These are phyloP conservation scores for Melanophora roralis DNA, from an alignment of 2,888 invertebrate genomes.

Conservation along the genomic window DNA sequence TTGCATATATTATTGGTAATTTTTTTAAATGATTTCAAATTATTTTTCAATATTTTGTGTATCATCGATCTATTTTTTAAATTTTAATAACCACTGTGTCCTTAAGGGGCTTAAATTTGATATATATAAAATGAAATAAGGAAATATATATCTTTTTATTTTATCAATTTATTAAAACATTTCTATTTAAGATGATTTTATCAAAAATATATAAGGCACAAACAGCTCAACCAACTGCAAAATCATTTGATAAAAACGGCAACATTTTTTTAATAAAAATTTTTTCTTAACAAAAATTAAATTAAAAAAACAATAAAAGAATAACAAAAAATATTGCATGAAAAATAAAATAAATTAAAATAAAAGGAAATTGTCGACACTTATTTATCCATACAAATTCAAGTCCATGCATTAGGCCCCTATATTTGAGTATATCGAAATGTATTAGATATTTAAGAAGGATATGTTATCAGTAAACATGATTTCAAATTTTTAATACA, in stretches of 20 bases:
- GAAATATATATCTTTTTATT: neutral
- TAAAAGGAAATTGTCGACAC: too few species aligned
- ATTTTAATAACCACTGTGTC: neutral
- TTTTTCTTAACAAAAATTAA: too few species aligned
- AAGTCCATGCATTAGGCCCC: too few species aligned
- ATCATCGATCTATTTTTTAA: neutral
- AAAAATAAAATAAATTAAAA: too few species aligned
- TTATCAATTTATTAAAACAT: too few species aligned
- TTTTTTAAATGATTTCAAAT: too few species aligned
- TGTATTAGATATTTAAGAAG: neutral
- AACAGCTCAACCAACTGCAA: neutral
- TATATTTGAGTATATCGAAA: neutral
- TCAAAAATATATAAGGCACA: neutral
- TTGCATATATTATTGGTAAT: too few species aligned
- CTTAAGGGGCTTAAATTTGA: neutral
- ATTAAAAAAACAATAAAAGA: too few species aligned
- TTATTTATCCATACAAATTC: too few species aligned
- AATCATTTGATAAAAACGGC: neutral
- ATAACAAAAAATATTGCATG: too few species aligned
- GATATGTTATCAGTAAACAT: neutral
- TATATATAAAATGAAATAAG: neutral
- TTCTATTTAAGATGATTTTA: neutral
- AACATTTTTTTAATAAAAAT: neutral
- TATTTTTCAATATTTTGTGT: too few species aligned
- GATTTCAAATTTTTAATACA: neutral